Evolutionary conservation across 2,113 vertebrate species (phyloP), one percentile per base, ranked within the genome.

Genomic region (Salvelinus fontinalis): DNA sequence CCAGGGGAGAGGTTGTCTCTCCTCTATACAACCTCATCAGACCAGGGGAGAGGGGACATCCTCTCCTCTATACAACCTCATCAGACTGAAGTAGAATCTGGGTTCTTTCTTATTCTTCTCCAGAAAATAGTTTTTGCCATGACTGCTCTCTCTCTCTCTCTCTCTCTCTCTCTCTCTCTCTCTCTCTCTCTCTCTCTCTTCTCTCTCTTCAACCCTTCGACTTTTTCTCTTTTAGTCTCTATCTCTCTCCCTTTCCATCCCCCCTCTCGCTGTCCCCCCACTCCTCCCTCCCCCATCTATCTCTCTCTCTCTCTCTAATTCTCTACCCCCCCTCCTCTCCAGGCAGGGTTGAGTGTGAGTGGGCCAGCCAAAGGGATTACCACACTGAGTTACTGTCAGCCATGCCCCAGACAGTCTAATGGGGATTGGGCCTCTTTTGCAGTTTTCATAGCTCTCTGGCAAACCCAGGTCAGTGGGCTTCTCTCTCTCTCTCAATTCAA

Each of bases 351-450:
- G 75, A 88, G 86, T 77, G 29, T 83, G 75, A 88, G 87, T 76
- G 29, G 67, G 84, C 90, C 88, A 90, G 86, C 89, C 87, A 80
- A 87, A 39, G 67, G 80, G 89, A 91, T 90, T 92, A 89, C 72
- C 85, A 89, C 83, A 89, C 86, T 81, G 82, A 81, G 80, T 90
- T 88, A 89, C 81, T 82, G 84, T 88, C 84, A 86, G 79, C 81
- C 74, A 81, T 13, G 79, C 79, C 83, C 81, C 76, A 79, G 81
- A 81, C 66, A 51, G 79, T 75, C 85, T 81, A 79, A 85, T 75
- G 75, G 75, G 71, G 77, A 89, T 76, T 78, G 84, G 76, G 79
- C 67, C 67, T 80, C 79, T 84, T 83, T 88, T 73, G 11, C 81
- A 70, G 71, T 82, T 84, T 90, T 86, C 75, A 75, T 79, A 81